A percentile compares a stretch with the other conserved stretches of the same genome.
Conservation (phyloP, 2,113 vertebrate genomes). For the Hemibagrus wyckioides region DNA sequence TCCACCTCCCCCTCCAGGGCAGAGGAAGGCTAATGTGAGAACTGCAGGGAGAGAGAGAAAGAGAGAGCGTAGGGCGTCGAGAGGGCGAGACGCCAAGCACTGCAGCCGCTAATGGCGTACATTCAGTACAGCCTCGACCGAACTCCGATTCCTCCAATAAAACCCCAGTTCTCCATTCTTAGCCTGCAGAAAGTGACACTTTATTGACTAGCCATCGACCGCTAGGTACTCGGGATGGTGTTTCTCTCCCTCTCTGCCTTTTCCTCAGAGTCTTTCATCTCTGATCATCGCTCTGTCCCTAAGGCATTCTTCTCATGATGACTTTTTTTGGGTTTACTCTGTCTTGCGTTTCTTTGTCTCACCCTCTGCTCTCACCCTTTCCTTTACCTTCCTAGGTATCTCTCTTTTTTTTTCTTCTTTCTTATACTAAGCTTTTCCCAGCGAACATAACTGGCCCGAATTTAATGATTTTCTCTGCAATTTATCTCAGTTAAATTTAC, state of each 20-base stretch:
- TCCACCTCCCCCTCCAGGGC: constrained; percentile 28
- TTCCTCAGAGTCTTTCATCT: constrained; percentile 29
- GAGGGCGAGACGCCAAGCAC: constrained; percentile 45
- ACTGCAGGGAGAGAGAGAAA: constrained; percentile 14
- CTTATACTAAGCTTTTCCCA: not conserved
- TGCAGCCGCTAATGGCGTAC: constrained; percentile 35
- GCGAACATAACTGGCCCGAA: not conserved
- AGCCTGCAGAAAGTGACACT: constrained; percentile 60
- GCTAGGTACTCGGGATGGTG: constrained; percentile 41
- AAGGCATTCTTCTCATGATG: constrained; percentile 14
- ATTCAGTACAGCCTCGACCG: constrained; percentile 26
- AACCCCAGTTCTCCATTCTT: constrained; percentile 41
- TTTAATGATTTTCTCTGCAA: not conserved
- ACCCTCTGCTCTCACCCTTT: not conserved
- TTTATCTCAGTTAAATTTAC: constrained; percentile 3
- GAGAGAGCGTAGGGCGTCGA: constrained; percentile 25
- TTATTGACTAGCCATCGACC: constrained; percentile 58
- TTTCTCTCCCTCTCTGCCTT: constrained; percentile 36
- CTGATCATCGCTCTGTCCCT: not conserved
- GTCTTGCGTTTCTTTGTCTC: not conserved
- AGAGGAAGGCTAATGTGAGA: constrained; percentile 31
- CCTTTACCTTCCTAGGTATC: not conserved
- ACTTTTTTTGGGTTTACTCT: constrained; percentile 5
- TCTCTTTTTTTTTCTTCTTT: not conserved
- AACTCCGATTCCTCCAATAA: constrained; percentile 34